A percentile compares a stretch with the other conserved stretches of the same genome.
phyloP scores from a whole-genome alignment of 2,113 vertebrate genomes.

The Psettodes erumei region DNA sequence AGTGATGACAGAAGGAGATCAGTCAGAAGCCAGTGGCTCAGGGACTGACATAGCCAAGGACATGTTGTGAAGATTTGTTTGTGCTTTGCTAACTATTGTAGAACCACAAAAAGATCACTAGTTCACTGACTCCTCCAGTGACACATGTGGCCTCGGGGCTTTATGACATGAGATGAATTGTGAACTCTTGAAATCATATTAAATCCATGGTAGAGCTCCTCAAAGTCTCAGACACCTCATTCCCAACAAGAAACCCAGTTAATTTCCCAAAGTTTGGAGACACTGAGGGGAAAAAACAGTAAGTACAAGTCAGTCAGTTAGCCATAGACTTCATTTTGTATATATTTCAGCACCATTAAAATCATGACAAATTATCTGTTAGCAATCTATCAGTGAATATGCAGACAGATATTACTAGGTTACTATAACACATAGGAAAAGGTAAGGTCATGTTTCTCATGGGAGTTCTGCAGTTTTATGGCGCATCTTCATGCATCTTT shows the following conservation, averaged over 20 bases:
- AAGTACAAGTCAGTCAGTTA: background rate
- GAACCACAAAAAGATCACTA: too few species aligned
- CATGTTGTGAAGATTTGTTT: background rate
- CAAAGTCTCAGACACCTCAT: background rate
- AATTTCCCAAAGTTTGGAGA: background rate
- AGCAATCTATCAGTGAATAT: background rate
- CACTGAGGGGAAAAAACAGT: background rate
- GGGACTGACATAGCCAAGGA: background rate
- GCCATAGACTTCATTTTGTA: background rate
- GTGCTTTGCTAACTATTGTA: too few species aligned
- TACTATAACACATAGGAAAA: background rate
- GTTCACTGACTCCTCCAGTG: too few species aligned
- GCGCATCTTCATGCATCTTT: background rate
- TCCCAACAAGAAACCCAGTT: background rate
- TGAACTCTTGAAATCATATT: background rate
- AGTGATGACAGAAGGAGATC: background rate
- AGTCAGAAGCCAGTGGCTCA: background rate
- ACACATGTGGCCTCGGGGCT: too few species aligned
- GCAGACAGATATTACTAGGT: background rate
- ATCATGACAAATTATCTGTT: background rate
- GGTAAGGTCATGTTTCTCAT: background rate
- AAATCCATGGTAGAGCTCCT: background rate
- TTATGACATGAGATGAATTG: too few species aligned
- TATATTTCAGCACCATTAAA: background rate
- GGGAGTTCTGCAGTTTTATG: background rate